Evolutionary conservation across 1,140 invertebrate genomes (phyloP), one percentile per base, ranked within the genome.

Genomic region (Ceratina australensis): DNA sequence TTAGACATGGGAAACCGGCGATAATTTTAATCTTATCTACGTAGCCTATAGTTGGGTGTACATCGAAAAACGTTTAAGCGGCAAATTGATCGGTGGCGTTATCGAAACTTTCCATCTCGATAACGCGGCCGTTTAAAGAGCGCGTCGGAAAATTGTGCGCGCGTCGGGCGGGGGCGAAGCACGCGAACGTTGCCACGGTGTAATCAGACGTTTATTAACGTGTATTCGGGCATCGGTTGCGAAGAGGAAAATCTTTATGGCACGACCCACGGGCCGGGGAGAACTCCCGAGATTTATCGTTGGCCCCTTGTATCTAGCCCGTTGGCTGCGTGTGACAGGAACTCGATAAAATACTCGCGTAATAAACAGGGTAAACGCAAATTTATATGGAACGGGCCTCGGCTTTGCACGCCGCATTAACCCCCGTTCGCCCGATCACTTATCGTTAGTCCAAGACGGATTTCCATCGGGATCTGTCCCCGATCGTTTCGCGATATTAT

Each of bases 321-420:
- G 33, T 52, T 74, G 72, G 28, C 82, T 90, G 88, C 80, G 78
- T 75, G 81, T 87, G 89, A 89, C 89, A 87, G 88, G 80, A 89
- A 90, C 83, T 89, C 88, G 87, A 90, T 90, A 89, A 89, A 89
- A 89, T 88, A 89, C 87, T 87, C 84, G 86, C 88, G 86, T 89
- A 89, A 89, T 89, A 89, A 89, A 89, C 84, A 88, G 82, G 72
- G 75, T 81, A 79, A 87, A 87, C 86, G 87, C 85, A 86, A 88
- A 89, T 89, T 89, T 88, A 89, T 89, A 89, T 84, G 83, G 72
- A 60, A 71, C 82, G 68, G 81, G 74, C 60, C 52, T 59, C 18
- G 22, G 57, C 71, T 18, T 47, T 60, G 73, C 42, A 77, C 67
- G 75, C 75, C 71, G 74, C 74, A 76, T 69, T 76, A 76, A 69